Base-by-base conservation (phyloP, 2,113 vertebrate species). In the Muntiacus muntjak region DNA sequence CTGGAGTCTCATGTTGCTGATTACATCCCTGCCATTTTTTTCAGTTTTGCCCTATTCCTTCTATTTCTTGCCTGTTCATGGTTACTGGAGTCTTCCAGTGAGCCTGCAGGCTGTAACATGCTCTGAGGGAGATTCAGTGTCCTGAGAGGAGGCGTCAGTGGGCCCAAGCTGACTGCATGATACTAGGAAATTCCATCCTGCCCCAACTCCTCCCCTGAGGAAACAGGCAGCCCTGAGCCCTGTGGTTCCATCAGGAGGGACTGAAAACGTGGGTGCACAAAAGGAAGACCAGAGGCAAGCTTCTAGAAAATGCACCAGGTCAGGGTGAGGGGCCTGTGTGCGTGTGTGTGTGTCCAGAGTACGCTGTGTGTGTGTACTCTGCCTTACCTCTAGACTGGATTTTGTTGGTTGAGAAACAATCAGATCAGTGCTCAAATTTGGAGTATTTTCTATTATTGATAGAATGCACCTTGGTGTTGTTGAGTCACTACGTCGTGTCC, bases 81-180 rank as follows among this genome's bases (percentile, higher is more conserved):
- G 40, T 71, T 40, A 6, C 9, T 21, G 0, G 6, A 12, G 14
- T 40, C 84, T 28, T 26, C 36, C 74, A 54, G 54, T 36, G 52
- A n/a, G 7, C 13, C 43, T 74, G 43, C 83, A 36, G 25, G 55
- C 25, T 0, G 2, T 4, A 36, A 58, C 10, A 0, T 52, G 45
- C 82, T 82, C 54, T 0, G 2, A 36, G 52, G n/a, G 54, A 94
- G 55, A 62, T 10, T 36, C 30, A 15, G 88, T 54, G 11, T 76
- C 50, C 54, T 30, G 54, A 25, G 36, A 43, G 9, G 6, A 14
- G 52, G 30, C 6, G 30, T 28, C 28, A 1, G 45, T 43, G 3
- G 5, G 89, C 40, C 62, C 11, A 21, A 57, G 85, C 36, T n/a
- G 76, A 76, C 2, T 1, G 0, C 14, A 1, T 1, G 4, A 25